Evolutionary conservation across 2,113 vertebrate genomes (phyloP).

Genomic region (Machaerirhynchus nigripectus): DNA sequence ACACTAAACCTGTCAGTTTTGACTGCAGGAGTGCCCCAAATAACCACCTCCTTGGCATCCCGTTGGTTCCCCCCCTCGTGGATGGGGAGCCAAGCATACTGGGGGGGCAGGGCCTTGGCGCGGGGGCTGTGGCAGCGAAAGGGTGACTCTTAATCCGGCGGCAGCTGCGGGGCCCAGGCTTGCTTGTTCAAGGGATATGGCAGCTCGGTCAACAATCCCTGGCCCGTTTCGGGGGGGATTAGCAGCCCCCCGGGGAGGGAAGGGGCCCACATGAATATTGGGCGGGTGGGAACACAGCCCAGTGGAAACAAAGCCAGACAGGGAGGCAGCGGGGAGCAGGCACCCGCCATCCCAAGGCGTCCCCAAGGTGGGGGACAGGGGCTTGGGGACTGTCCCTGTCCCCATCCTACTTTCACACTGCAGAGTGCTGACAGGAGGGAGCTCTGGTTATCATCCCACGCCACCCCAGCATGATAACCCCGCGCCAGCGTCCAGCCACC

Average conservation of each 20-base stretch:
- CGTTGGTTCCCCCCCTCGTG: background rate
- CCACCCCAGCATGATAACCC: conserved; percentile 9
- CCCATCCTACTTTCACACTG: background rate
- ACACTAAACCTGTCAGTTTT: background rate
- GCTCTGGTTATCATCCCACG: conserved; percentile 53
- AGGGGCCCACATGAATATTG: conserved; percentile 51
- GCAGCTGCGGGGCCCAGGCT: conserved; percentile 46
- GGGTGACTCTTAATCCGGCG: conserved; percentile 28
- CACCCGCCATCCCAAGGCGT: background rate
- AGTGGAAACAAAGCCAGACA: background rate
- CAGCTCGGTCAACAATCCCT: conserved; percentile 55
- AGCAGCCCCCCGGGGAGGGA: conserved; percentile 34
- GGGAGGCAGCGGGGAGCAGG: background rate
- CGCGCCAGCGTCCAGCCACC: background rate
- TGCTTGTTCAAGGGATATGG: conserved; percentile 69
- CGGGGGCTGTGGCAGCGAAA: background rate
- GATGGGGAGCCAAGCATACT: accelerated
- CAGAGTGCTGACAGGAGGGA: background rate
- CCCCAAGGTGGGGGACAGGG: background rate
- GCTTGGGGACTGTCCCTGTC: background rate
- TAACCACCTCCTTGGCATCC: background rate
- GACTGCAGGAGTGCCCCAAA: background rate
- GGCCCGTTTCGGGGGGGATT: conserved; percentile 22
- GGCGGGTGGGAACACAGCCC: conserved; percentile 18
- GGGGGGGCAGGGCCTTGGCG: accelerated